A percentile compares a stretch with the other conserved stretches of the same genome.
Evolutionary conservation across 2,888 invertebrate species (phyloP).

Genomic region (Clanis bilineata): DNA sequence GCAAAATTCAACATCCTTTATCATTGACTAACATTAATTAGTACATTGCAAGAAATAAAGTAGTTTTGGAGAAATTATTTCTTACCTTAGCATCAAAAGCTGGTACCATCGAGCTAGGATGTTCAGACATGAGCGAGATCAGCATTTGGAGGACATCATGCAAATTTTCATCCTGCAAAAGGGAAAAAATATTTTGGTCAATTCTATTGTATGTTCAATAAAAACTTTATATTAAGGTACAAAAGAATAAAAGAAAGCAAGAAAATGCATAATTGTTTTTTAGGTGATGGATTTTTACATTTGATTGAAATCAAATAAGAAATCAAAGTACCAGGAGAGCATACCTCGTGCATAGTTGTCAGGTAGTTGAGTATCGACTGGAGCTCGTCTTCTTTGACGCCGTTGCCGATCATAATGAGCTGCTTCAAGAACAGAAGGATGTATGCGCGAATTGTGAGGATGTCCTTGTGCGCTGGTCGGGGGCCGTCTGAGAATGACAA

Average conservation of each 20-base stretch:
- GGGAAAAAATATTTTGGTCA: neutral
- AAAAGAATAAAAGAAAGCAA: too few species aligned
- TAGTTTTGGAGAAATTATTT: too few species aligned
- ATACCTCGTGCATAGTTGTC: slow-evolving; percentile 98
- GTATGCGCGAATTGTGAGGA: slow-evolving; percentile 96
- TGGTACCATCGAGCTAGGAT: slow-evolving; percentile 99
- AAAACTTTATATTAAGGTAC: too few species aligned
- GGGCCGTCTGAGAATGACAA: slow-evolving; percentile 93
- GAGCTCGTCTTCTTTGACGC: slow-evolving; percentile 98
- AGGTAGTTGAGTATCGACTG: slow-evolving; percentile 99
- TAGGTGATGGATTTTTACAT: neutral
- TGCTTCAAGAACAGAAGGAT: slow-evolving; percentile 98
- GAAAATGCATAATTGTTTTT: too few species aligned
- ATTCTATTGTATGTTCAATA: too few species aligned
- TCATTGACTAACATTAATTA: too few species aligned
- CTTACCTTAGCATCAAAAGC: slow-evolving; percentile 95
- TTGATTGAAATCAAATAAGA: neutral
- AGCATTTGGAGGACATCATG: slow-evolving; percentile 99
- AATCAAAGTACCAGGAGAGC: slow-evolving; percentile 35
- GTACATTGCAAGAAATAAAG: too few species aligned
- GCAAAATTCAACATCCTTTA: too few species aligned
- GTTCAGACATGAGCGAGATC: slow-evolving; percentile 98
- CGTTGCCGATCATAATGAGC: slow-evolving; percentile 97
- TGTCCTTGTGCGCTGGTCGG: slow-evolving; percentile 96
- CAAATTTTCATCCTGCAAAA: slow-evolving; percentile 95